A percentile compares a stretch with the other conserved stretches of the same genome.
Conservation (phyloP, 2,113 vertebrate species). For the Cheirogaleus medius region DNA sequence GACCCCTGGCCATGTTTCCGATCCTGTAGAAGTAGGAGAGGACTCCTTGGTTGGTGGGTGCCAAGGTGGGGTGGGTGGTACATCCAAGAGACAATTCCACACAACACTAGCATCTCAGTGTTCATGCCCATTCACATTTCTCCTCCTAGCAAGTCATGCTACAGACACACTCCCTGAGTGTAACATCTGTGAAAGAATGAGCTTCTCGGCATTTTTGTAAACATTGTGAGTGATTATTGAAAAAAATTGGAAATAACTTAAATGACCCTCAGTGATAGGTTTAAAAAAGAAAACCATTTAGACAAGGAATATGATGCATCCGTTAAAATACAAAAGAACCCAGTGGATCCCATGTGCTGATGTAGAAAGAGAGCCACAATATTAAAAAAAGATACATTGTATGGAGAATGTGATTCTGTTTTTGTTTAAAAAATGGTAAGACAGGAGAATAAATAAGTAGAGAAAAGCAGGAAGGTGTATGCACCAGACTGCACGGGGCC, state of each 20-base stretch:
- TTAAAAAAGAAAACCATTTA: background rate
- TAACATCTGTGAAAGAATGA: fast-evolving
- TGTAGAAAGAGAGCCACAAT: fast-evolving
- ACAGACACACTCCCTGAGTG: background rate
- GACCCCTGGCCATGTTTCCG: fast-evolving
- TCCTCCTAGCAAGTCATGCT: too few species aligned
- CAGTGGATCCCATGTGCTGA: background rate
- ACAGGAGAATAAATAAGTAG: background rate
- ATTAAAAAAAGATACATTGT: background rate
- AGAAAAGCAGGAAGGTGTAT: background rate
- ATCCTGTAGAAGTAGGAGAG: background rate
- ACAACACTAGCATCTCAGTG: fast-evolving
- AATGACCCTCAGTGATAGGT: background rate
- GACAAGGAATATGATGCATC: fast-evolving
- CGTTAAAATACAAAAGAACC: background rate
- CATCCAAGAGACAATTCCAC: fast-evolving
- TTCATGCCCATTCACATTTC: background rate
- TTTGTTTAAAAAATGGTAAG: background rate
- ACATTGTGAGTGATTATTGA: background rate
- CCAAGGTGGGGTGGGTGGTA: background rate
- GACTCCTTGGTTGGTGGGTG: too few species aligned
- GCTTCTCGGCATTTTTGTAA: fast-evolving
- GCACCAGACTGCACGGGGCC: fast-evolving
- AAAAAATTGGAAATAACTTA: too few species aligned
- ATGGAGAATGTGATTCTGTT: background rate